A percentile compares a stretch with the other conserved stretches of the same genome.
Conservation (phyloP, 35 echinoderm and acorn worm genomes). For the Heliocidaris erythrogramma region DNA sequence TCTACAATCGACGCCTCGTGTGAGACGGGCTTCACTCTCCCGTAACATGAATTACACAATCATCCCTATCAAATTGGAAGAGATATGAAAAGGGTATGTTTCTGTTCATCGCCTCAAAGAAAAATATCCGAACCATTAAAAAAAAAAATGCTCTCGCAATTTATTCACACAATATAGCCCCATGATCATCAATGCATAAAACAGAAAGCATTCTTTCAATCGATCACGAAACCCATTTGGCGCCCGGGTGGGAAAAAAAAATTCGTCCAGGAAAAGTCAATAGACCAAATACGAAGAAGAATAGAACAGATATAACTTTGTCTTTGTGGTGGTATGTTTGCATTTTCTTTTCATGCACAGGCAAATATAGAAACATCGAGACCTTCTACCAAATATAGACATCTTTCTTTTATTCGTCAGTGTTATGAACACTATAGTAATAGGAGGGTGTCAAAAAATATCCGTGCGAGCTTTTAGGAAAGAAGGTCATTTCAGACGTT, state of each 20-base stretch:
- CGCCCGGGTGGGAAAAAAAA: background rate
- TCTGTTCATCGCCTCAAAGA: no score
- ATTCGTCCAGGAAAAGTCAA: background rate
- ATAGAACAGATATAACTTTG: background rate
- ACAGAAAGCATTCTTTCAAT: background rate
- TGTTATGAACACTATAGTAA: background rate
- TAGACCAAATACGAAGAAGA: background rate
- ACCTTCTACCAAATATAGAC: background rate
- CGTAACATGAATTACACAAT: no score
- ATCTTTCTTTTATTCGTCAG: background rate
- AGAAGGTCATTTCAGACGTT: background rate
- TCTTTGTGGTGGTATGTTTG: background rate
- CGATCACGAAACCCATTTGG: background rate
- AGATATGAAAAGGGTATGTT: no score
- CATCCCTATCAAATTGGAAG: no score
- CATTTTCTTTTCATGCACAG: background rate
- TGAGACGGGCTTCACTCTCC: no score
- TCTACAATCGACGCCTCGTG: no score
- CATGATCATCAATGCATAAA: background rate
- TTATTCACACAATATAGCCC: no score
- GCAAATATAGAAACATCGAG: background rate
- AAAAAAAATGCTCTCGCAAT: no score
- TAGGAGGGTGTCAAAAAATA: no score
- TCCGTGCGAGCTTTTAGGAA: background rate
- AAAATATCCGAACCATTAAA: no score